Evolutionary conservation across 2,113 vertebrate species (phyloP).

Genomic region (Corythornis vintsioides): DNA sequence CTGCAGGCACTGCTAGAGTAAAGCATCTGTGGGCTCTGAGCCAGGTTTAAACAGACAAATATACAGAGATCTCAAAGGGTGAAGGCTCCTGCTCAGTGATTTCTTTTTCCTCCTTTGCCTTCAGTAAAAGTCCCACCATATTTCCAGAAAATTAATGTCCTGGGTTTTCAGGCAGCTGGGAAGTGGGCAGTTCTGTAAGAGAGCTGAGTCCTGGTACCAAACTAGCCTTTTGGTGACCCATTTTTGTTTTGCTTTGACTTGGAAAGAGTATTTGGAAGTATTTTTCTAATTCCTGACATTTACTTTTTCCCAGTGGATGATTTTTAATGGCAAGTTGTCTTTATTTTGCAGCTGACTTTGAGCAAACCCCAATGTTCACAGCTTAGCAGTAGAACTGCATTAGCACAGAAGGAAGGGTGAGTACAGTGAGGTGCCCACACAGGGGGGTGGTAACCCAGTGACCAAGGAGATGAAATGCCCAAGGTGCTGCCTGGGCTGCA

Average conservation of each 20-base stretch:
- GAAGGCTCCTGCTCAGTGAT: neutral
- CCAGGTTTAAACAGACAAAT: neutral
- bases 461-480: no score
- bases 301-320: neutral
- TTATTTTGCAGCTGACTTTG: neutral
- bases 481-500: no score
- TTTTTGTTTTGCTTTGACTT: neutral
- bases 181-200: neutral
- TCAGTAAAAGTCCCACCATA: neutral
- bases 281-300: neutral
- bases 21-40: neutral
- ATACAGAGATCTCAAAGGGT: neutral
- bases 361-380: neutral
- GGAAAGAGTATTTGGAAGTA: neutral
- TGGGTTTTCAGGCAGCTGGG: neutral
- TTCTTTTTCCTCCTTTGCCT: neutral
- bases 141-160: neutral
- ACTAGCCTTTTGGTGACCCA: neutral
- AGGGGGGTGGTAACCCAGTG: no score
- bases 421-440: no score
- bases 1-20: neutral
- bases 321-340: neutral
- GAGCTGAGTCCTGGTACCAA: neutral
- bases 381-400: neutral
- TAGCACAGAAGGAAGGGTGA: no score